Evolutionary conservation across 2,113 vertebrate species (phyloP), one percentile per base, ranked within the genome.

Genomic region (Lepisosteus osseus): DNA sequence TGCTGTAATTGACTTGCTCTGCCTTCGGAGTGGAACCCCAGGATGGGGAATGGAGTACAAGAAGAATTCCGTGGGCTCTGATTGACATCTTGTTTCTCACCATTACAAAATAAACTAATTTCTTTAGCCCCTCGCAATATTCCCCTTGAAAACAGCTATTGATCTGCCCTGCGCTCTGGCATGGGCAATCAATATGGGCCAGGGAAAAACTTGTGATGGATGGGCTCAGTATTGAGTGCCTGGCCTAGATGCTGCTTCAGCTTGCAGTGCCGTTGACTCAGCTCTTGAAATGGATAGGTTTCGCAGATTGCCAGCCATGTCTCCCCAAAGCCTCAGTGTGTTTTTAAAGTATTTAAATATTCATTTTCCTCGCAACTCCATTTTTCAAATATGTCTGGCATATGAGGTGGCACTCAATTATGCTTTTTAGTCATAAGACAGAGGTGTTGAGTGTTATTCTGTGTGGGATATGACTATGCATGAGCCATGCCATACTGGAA

Each of bases 21-120:
- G 54, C 14, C 41, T 42, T 55, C 11, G 65, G 63, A 43, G 17
- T 12, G 41, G 2, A 55, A 40, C 42, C 2, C 45, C 57, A 9
- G 42, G 57, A 61, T 70, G 41, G 45, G 29, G 29, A 29, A 29
- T 29, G 1, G 11, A 70, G 68, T 56, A 59, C 44, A 62, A 13
- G 44, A 51, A n/a, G 44, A 63, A 7, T 56, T 15, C 67, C 29
- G 14, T 6, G n/a, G 15, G 4, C 41, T 14, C 40, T 73, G 75
- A 73, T 68, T 73, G 71, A 54, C 62, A 70, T 68, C 47, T 72
- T 65, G 71, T 77, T 90, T 88, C 77, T 88, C 79, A 75, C 51
- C 62, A 59, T 75, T 82, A 80, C 51, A 77, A 86, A 87, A 89
- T 80, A 84, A 88, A 86, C 82, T 83, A 75, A 89, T 91, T 90